Evolutionary conservation across 2,797 vertebrate genomes (phyloP), one percentile per base, ranked within the genome.

Genomic region (Enteromius mattozi): DNA sequence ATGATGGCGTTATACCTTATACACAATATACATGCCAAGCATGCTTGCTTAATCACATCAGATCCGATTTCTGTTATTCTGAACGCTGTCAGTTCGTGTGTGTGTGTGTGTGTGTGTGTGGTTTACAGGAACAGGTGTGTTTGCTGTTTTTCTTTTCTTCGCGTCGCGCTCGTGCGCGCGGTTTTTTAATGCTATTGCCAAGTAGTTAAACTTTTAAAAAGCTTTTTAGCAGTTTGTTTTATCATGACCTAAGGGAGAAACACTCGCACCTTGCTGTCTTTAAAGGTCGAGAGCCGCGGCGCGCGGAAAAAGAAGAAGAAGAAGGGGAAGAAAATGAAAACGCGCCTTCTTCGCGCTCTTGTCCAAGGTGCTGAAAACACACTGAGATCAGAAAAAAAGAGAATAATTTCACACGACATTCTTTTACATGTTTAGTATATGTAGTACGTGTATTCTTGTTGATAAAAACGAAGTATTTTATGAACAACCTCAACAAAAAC

Each of bases 281-380:
- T 93, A 85, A 88, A 74, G 72, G 27, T 54, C 21, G 35, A 35
- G 35, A 75, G 74, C 16, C 70, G 74, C 40, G 19, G 59, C 59
- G 59, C 40, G 74, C 35, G n/a, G 30, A 35, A 40, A 63, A 68
- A 63, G 0, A 19, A 0, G 16, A 16, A 49, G 19, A 49, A 17
- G 0, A 19, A 51, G 5, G 1, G 3, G 4, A 17, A 13, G 12
- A 45, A 13, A 13, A 37, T 37, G 56, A 68, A 59, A 47, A 80
- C 59, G 40, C 70, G 42, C 51, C 74, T 86, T 70, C 56, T 42
- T 66, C 71, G 84, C 37, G 82, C 88, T 90, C 87, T 84, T 91
- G 91, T 90, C 90, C 90, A 91, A 87, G 90, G 90, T 92, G 72
- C 91, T 91, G 90, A 91, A 92, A 90, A 61, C 83, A 81, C 70